A percentile compares a stretch with the other conserved stretches of the same genome.
phyloP scores from a whole-genome alignment of 2,797 vertebrate species.

The Notolabrus celidotus region DNA sequence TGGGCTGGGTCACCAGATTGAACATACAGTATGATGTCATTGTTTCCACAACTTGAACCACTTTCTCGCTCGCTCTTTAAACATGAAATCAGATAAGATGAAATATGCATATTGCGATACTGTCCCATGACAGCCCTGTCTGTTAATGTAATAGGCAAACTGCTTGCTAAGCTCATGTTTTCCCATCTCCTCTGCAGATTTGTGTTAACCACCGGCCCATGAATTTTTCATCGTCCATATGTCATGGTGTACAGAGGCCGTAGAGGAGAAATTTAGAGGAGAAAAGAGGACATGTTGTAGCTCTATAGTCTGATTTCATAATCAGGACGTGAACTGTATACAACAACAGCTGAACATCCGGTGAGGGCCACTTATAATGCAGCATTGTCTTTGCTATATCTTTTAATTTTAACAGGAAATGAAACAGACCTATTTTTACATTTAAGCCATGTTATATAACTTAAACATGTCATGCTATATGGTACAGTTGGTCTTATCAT shows the following conservation, averaged over 20 bases:
- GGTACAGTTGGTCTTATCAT: slow-evolving; percentile 33
- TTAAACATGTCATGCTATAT: not conserved
- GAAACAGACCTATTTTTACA: slow-evolving; percentile 34
- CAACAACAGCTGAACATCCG: slow-evolving; percentile 53
- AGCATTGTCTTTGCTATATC: slow-evolving; percentile 22
- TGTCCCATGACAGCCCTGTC: slow-evolving; percentile 71
- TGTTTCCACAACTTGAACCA: slow-evolving; percentile 80
- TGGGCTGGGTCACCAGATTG: slow-evolving; percentile 62
- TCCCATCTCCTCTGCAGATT: slow-evolving; percentile 76
- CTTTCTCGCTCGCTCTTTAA: slow-evolving; percentile 74
- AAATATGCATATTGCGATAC: slow-evolving; percentile 75
- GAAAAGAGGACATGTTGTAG: slow-evolving; percentile 64
- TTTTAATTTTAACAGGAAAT: slow-evolving; percentile 30
- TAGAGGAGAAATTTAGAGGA: slow-evolving; percentile 71
- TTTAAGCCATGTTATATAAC: not conserved
- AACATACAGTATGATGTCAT: slow-evolving; percentile 75
- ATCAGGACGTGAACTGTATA: slow-evolving; percentile 48
- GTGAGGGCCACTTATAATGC: slow-evolving; percentile 28
- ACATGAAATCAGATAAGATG: slow-evolving; percentile 79
- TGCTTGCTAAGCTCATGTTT: slow-evolving; percentile 78
- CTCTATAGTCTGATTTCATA: slow-evolving; percentile 59
- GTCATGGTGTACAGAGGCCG: slow-evolving; percentile 67
- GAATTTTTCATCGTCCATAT: slow-evolving; percentile 83
- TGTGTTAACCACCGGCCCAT: slow-evolving; percentile 77
- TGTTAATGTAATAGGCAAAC: slow-evolving; percentile 79